Conservation (phyloP, 2,888 invertebrate genomes). For the Euplexia lucipara region DNA sequence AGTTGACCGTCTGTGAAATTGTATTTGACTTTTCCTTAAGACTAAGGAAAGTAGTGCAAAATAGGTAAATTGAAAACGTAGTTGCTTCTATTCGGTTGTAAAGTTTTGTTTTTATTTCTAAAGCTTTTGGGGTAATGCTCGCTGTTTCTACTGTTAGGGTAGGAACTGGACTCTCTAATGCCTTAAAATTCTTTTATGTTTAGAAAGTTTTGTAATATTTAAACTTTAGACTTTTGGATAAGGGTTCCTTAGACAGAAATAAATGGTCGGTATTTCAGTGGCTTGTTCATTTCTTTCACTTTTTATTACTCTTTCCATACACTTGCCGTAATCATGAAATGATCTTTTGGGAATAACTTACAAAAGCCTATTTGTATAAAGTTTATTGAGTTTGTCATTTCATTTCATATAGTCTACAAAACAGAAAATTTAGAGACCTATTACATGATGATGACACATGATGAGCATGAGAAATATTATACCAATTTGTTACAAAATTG, state of each 20-base stretch:
- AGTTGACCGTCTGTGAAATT: conserved; percentile 67
- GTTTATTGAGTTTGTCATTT: conserved; percentile 28
- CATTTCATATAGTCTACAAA: conserved; percentile 4
- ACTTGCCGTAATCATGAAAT: conserved; percentile 29
- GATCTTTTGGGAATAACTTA: conserved; percentile 12
- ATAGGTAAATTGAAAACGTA: conserved; percentile 66
- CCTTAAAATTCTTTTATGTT: conserved; percentile 54
- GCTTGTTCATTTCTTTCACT: conserved; percentile 43
- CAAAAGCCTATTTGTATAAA: conserved; percentile 21
- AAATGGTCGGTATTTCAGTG: conserved; percentile 45
- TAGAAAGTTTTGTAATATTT: conserved; percentile 49
- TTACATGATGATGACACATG: conserved; percentile 33
- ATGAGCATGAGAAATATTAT: conserved; percentile 44
- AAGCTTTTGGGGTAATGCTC: conserved; percentile 42
- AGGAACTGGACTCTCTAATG: conserved; percentile 47
- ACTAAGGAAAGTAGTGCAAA: conserved; percentile 65
- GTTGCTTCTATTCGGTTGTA: conserved; percentile 49
- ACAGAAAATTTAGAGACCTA: conserved; percentile 2
- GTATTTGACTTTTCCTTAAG: conserved; percentile 67
- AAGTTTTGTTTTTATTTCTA: conserved; percentile 59
- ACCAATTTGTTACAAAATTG: conserved; percentile 57
- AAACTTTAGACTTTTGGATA: conserved; percentile 40
- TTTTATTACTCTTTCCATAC: conserved; percentile 41
- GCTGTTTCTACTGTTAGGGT: conserved; percentile 25
- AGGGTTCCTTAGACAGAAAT: conserved; percentile 56